Evolutionary conservation across 2,797 vertebrate species (phyloP), one percentile per base, ranked within the genome.

Genomic region (Varecia variegata): DNA sequence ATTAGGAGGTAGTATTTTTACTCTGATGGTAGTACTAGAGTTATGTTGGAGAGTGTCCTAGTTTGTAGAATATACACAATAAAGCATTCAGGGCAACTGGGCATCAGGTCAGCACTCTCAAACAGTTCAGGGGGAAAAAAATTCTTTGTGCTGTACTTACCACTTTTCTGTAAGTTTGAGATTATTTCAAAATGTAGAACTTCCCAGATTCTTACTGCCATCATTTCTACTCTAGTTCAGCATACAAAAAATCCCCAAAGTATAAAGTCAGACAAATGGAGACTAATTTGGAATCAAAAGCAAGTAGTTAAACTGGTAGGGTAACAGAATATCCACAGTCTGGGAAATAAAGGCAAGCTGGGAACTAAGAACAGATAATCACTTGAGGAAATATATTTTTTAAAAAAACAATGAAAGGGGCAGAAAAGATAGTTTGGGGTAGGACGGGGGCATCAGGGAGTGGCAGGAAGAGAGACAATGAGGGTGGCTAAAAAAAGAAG

Each of bases 291-390:
- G 58, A 93, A 73, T 73, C 20, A 50, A 80, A 82, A 96, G 54
- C 74, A 85, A 90, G 73, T 40, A 81, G 12, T 27, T 92, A 40
- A 76, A 80, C 52, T 80, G 43, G 35, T 38, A 38, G 43, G 25
- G 45, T 62, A 77, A 80, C 7, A 76, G 65, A 73, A 81, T 67
- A 81, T 56, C 73, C 80, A 81, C 95, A 96, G 93, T 90, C 56
- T 71, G 73, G 68, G 73, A 85, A 83, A 90, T 62, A 82, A 35
- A 74, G 52, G 45, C 20, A 91, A 65, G 38, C 45, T 32, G n/a
- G 5, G 70, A 87, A 91, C 56, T 77, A 27, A 11, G 17, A 77
- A 74, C 23, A 91, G 74, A 80, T 60, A 58, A 96, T 90, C 35
- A 5, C 3, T 13, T 35, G 68, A 94, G 18, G 50, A 74, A 70